Evolutionary conservation across 2,888 invertebrate species (phyloP), one percentile per base, ranked within the genome.

Genomic region (Vandiemenella viatica): DNA sequence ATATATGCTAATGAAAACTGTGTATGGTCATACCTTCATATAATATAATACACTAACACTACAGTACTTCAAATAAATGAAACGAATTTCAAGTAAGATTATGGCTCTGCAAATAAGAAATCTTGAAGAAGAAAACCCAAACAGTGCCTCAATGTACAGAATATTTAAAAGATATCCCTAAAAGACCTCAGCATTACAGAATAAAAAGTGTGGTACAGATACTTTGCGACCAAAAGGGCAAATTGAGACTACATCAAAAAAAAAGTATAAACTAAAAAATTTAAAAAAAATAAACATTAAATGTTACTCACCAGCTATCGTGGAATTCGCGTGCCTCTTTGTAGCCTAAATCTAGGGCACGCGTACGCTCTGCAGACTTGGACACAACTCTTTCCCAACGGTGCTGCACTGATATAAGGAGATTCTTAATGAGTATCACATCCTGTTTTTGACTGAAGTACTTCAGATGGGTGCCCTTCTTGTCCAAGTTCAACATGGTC

Each of bases 371-470:
- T 0, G 93, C 92, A 0, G 90, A 85, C 66, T 90, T 90, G 1
- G 92, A 88, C 0, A 95, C 90, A 1, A 98, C 91, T 43, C 96
- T 77, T 68, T 99, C 97, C 95, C 97, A 97, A 16, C 97, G 76
- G 67, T 96, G 96, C 67, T 96, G 96, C 1, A 97, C 92, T 50
- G 93, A 92, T 23, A 96, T 88, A 48, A 98, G 74, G 52, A 97
- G 73, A 68, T 99, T 99, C 72, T 97, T 98, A 63, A 99, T 97
- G 20, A 97, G 76, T 59, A 97, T 96, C 0, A 96, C 95, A 65
- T 99, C 98, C 63, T 97, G 97, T 66, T 97, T 98, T 71, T 98
- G 97, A 61, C 93, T 93, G 74, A 96, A 96, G 72, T 97, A 96
- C 66, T 97, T 97, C 48, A 98, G 75, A 62, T 96, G 95, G 0